These are phyloP conservation scores for Camptogramma bilineatum DNA, from an alignment of 2,888 invertebrate genomes.

Conservation along the genomic window DNA sequence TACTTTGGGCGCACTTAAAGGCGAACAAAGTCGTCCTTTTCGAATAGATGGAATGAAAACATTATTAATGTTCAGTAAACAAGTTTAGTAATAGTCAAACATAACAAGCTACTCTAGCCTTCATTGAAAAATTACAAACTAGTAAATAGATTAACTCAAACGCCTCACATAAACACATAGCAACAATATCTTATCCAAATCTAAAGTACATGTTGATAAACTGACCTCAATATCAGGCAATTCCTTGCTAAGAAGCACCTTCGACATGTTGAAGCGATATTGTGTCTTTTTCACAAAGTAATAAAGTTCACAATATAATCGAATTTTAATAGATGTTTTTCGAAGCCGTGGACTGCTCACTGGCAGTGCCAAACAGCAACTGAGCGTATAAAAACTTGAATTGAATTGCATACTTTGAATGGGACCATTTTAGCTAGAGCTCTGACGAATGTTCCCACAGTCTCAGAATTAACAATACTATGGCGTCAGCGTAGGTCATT, in stretches of 20 bases:
- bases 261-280: conserved; percentile 69
- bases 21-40: no score
- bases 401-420: conserved; percentile 14
- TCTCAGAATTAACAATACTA: conserved; percentile 11
- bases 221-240: conserved; percentile 93
- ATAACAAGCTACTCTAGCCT: not conserved
- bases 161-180: not conserved
- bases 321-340: conserved; percentile 27
- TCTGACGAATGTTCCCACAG: conserved; percentile 9
- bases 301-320: conserved; percentile 27
- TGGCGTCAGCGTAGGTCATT: conserved; percentile 9
- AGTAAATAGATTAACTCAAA: not conserved
- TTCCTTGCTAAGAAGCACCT: conserved; percentile 88
- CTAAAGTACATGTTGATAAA: conserved; percentile 35
- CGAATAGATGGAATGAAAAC: no score
- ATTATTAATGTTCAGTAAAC: not conserved
- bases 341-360: conserved; percentile 78
- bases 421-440: conserved; percentile 32
- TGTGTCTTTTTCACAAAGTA: conserved; percentile 32
- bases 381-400: conserved; percentile 49
- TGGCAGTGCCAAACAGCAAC: conserved; percentile 80
- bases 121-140: not conserved
- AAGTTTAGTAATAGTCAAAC: not conserved
- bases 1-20: no score
- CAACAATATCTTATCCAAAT: conserved; percentile 13